These are phyloP conservation scores for Zosterops hypoxanthus DNA, from an alignment of 2,113 vertebrate species.

Conservation along the genomic window DNA sequence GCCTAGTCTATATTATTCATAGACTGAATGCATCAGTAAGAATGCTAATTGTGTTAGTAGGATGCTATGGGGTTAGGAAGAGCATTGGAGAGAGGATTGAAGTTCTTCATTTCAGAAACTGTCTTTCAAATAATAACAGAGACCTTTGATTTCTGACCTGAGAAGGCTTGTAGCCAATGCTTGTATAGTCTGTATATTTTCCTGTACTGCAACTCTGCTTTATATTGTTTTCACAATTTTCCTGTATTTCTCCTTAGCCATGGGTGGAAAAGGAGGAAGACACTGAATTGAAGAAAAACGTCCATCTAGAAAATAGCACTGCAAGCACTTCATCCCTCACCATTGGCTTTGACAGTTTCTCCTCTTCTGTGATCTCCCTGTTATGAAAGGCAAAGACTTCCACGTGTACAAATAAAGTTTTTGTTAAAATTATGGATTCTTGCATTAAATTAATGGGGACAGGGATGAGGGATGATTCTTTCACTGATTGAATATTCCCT, in stretches of 20 bases:
- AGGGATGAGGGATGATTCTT: not conserved
- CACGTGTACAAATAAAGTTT: not conserved
- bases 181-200: not conserved
- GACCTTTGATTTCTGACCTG: not conserved
- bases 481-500: not conserved
- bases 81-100: not conserved
- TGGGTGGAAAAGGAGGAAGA: slow-evolving; percentile 53
- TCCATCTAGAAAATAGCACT: not conserved
- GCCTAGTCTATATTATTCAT: not conserved
- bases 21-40: not conserved
- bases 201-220: not conserved
- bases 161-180: not conserved
- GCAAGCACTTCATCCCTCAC: not conserved
- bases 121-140: not conserved
- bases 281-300: not conserved
- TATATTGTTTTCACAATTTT: not conserved
- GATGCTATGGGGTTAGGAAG: not conserved
- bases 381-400: not conserved
- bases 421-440: not conserved
- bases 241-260: slow-evolving; percentile 24
- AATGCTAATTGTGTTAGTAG: not conserved
- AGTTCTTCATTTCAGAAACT: not conserved
- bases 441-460: not conserved
- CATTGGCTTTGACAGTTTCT: not conserved
- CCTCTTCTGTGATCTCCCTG: not conserved